These are phyloP conservation scores for Erpetoichthys calabaricus DNA, from an alignment of 2,797 vertebrate species.

Conservation along the genomic window DNA sequence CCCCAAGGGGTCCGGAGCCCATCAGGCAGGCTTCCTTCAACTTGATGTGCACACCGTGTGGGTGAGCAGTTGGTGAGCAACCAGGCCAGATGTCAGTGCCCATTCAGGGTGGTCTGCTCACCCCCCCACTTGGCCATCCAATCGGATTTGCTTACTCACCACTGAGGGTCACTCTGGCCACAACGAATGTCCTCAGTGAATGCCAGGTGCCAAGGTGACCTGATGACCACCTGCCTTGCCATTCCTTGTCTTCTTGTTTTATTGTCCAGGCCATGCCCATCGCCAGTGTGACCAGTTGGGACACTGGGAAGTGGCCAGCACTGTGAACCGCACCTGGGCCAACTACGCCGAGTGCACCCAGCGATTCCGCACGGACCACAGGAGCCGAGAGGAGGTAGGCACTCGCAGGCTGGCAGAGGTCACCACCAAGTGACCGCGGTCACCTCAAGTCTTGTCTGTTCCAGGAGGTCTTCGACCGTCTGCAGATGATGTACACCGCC, in stretches of 20 bases:
- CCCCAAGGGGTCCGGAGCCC: no score
- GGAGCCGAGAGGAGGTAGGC: slow-evolving; percentile 58
- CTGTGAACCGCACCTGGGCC: slow-evolving; percentile 77
- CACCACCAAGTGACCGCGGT: background rate
- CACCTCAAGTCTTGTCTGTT: slow-evolving; percentile 15
- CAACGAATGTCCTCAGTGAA: no score
- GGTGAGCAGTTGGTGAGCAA: no score
- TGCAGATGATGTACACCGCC: slow-evolving; percentile 75
- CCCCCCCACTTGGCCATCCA: no score
- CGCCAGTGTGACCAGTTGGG: slow-evolving; percentile 59
- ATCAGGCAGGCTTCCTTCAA: no score
- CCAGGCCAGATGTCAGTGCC: no score
- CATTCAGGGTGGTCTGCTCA: no score
- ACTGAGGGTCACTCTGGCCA: no score
- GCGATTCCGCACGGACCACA: slow-evolving; percentile 52
- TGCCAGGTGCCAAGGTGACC: no score
- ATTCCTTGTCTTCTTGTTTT: background rate
- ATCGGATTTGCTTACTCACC: no score
- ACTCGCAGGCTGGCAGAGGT: background rate
- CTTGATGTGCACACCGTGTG: no score
- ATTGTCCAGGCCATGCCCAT: slow-evolving; percentile 57
- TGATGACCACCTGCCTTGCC: no score
- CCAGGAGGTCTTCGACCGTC: slow-evolving; percentile 72
- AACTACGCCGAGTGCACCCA: slow-evolving; percentile 76
- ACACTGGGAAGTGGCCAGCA: slow-evolving; percentile 61